Percentiles rank a stretch among this genome's conserved stretches.
Evolutionary conservation across 2,888 invertebrate genomes (phyloP).

Genomic region (Hedya salicella): DNA sequence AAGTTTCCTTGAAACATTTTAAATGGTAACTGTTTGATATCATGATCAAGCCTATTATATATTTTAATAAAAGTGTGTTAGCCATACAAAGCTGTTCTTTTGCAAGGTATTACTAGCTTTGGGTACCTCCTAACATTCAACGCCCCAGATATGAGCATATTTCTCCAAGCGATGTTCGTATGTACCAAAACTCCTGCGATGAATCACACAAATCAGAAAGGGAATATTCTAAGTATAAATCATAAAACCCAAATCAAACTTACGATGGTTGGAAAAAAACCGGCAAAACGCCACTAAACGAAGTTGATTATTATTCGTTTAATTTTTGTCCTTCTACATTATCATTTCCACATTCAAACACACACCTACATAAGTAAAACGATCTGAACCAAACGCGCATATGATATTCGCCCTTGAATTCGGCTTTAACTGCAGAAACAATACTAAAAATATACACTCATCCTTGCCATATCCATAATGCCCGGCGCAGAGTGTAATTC

Average conservation of each 20-base stretch:
- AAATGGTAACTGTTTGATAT: no score
- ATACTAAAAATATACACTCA: constrained; percentile 42
- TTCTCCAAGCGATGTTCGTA: not conserved
- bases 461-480: constrained; percentile 42
- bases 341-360: not conserved
- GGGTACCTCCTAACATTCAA: no score
- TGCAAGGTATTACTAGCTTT: no score
- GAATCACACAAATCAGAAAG: constrained; percentile 3
- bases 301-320: constrained; percentile 7
- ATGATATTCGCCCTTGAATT: constrained; percentile 31
- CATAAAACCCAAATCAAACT: constrained; percentile 14
- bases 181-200: not conserved
- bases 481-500: constrained; percentile 63
- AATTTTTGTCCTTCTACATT: constrained; percentile 4
- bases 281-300: not conserved
- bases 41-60: no score
- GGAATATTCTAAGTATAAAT: constrained; percentile 12
- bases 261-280: not conserved
- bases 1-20: no score
- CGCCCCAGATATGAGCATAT: no score
- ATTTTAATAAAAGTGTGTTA: no score
- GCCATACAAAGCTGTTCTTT: no score
- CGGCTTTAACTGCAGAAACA: constrained; percentile 39
- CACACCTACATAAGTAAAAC: not conserved
- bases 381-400: constrained; percentile 2